phyloP scores from a whole-genome alignment of 2,888 invertebrate species.

The Seira ritae region DNA sequence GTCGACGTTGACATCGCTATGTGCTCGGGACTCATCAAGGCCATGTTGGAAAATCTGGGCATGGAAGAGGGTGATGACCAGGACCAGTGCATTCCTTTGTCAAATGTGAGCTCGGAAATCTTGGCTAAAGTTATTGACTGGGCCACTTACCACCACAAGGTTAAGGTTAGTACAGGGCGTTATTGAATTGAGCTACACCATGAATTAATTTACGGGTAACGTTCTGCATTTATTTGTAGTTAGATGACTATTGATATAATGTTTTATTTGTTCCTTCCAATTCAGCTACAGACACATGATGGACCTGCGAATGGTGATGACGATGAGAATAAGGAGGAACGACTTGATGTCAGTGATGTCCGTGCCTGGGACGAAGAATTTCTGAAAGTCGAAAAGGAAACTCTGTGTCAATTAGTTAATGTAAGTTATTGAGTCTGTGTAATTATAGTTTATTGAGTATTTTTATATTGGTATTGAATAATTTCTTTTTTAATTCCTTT shows the following conservation, averaged over 20 bases:
- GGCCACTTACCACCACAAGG: conserved; percentile 93
- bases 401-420: conserved; percentile 95
- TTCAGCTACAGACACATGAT: no score
- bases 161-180: no score
- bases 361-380: conserved; percentile 99
- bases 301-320: conserved; percentile 97
- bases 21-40: conserved; percentile 98
- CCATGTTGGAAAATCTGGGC: conserved; percentile 91
- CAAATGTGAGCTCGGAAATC: conserved; percentile 98
- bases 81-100: conserved; percentile 95
- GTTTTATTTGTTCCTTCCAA: conserved; percentile 31
- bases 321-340: conserved; percentile 97
- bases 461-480: no score
- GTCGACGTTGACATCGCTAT: conserved; percentile 98
- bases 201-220: no score
- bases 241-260: conserved; percentile 14
- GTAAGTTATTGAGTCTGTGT: no score
- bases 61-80: conserved; percentile 97
- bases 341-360: conserved; percentile 99
- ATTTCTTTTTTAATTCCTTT: no score
- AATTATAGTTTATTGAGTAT: no score
- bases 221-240: no score
- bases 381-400: conserved; percentile 98
- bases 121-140: conserved; percentile 94
- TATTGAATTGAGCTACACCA: no score